Evolutionary conservation across 2,113 vertebrate species (phyloP), one percentile per base, ranked within the genome.

Genomic region (Rhynchopsitta pachyrhyncha): DNA sequence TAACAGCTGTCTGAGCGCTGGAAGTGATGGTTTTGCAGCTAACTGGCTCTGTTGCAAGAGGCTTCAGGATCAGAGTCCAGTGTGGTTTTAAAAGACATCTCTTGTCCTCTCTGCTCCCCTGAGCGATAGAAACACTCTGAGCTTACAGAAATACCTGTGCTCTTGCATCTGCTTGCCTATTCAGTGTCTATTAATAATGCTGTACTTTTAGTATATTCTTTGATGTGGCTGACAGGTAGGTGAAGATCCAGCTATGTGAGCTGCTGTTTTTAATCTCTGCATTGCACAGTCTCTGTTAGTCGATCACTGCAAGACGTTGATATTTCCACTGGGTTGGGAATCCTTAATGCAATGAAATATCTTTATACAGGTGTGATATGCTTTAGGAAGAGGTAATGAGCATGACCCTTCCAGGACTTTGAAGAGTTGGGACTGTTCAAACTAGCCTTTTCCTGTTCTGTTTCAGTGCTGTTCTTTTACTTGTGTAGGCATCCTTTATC

Each of bases 1-100:
- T 28, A 95, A 81, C 96, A 96, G 85, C 90, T 95, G 94, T 71
- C 90, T 89, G 68, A 94, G 69, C 76, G 52, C 82, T 89, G 94
- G 52, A 88, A 84, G 76, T 2, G 39, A 69, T 83, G 75, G 80
- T 76, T 96, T 91, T 94, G 66, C 89, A 85, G 80, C 86, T 82
- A 62, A 29, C 68, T 93, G 76, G 73, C 90, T 77, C 0, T 39
- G 13, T 83, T 95, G 82, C 59, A 46, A 71, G 41, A 83, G 39
- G 35, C 35, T 94, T 55, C 77, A 60, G 67, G 75, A 88, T 80
- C 81, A 7, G 18, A 66, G 80, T 86, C 62, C 74, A 82, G 69
- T 47, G 66, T 25, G 42, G 17, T 91, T 76, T 89, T 92, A 66
- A 88, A 95, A 82, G 69, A 12, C 47, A 52, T 46, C 25, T n/a